A percentile compares a stretch with the other conserved stretches of the same genome.
Conservation (phyloP, 1,140 invertebrate genomes). For the Zaprionus gabonicus region DNA sequence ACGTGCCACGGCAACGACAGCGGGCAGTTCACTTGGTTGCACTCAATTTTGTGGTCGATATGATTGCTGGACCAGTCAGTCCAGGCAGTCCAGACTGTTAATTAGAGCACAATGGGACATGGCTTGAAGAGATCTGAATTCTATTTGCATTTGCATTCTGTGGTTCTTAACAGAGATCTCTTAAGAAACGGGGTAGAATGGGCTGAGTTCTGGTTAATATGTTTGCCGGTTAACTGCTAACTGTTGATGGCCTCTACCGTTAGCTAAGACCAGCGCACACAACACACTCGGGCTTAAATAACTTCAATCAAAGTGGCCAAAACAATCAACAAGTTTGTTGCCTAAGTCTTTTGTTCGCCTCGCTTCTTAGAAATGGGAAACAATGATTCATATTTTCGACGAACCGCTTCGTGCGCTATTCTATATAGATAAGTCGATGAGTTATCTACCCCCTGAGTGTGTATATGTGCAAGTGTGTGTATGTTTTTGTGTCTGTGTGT, state of each 20-base stretch:
- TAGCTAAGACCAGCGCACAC: constrained; percentile 27
- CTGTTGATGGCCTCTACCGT: constrained; percentile 61
- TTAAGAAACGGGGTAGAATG: not conserved
- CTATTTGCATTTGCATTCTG: constrained; percentile 55
- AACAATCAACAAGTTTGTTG: constrained; percentile 71
- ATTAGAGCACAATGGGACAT: constrained; percentile 67
- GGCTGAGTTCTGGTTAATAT: constrained; percentile 17
- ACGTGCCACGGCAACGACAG: not conserved
- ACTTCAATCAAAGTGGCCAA: constrained; percentile 63
- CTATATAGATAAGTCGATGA: constrained; percentile 1
- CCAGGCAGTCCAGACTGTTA: constrained; percentile 47
- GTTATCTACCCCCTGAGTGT: not conserved
- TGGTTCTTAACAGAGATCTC: constrained; percentile 25
- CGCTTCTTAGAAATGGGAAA: constrained; percentile 55
- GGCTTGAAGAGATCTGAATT: constrained; percentile 17
- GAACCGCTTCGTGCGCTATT: constrained; percentile 9
- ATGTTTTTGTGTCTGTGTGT: not conserved
- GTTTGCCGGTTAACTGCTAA: constrained; percentile 35
- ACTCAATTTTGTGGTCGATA: constrained; percentile 62
- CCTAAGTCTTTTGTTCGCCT: constrained; percentile 70
- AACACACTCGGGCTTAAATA: constrained; percentile 30
- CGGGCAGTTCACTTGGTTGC: constrained; percentile 55
- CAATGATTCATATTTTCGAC: constrained; percentile 64
- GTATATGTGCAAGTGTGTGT: not conserved
- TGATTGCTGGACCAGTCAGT: constrained; percentile 23